Percentiles rank a stretch among this genome's conserved stretches.
phyloP scores from a whole-genome alignment of 1,140 invertebrate genomes.

The Dolichoris vasculosae region DNA sequence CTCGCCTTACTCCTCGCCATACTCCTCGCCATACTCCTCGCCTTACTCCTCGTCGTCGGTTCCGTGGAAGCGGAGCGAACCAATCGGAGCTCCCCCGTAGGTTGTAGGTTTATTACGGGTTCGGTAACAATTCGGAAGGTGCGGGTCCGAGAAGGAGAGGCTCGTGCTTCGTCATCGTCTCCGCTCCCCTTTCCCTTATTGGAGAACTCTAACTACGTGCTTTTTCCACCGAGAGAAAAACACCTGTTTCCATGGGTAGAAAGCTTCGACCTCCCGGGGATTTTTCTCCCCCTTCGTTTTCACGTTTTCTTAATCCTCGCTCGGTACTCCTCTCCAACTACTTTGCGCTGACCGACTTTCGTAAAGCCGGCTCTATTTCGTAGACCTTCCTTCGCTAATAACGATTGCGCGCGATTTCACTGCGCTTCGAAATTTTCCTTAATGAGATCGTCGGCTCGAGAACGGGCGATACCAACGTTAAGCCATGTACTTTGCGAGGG shows the following conservation, averaged over 20 bases:
- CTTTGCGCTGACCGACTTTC: constrained; percentile 7
- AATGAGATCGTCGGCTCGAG: background rate
- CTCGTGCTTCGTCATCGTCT: background rate
- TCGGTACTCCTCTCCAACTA: background rate
- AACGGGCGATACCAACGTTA: too few species aligned
- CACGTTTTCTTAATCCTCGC: background rate
- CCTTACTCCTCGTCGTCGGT: background rate
- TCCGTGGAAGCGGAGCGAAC: background rate
- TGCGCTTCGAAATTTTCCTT: background rate
- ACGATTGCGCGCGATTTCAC: background rate
- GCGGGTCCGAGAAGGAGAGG: background rate
- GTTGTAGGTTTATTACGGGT: too few species aligned
- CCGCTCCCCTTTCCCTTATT: background rate
- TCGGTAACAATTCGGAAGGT: too few species aligned
- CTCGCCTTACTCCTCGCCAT: background rate
- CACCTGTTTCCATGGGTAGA: background rate
- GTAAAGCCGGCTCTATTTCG: background rate
- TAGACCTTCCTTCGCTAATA: background rate
- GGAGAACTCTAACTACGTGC: background rate
- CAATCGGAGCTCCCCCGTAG: background rate
- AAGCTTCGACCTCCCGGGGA: background rate
- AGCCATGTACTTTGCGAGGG: too few species aligned
- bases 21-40: background rate
- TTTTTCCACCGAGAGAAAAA: constrained; percentile 30
- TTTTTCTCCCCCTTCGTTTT: too few species aligned